Evolutionary conservation across 1,140 invertebrate genomes (phyloP), one percentile per base, ranked within the genome.

Genomic region (Polypedilum pembai): DNA sequence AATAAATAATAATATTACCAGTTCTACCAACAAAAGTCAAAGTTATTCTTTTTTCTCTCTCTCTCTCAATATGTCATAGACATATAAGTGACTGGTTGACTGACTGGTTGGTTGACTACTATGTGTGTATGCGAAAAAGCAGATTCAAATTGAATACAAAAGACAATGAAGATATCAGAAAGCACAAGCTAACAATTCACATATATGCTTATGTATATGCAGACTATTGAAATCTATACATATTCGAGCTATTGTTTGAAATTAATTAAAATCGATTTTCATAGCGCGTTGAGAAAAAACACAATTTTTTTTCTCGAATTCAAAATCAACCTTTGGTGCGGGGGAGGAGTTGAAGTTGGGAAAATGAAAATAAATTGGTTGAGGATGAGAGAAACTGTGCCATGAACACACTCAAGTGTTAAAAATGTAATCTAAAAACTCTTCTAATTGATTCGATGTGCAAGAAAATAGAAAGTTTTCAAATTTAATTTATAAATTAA

Each of bases 241-340:
- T 15, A 56, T 56, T 15, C 12, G 15, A 56, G 65, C 65, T 18
- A 21, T 69, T 69, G 65, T 69, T 69, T 69, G 65, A 69, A 69
- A 69, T 69, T 69, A 69, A 69, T 69, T 69, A 69, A 69, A 69
- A 69, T 69, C 17, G 65, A 69, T 69, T 69, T 69, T 69, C 65
- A 69, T 69, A 18, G 17, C 65, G 17, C 65, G 65, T 18, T 3
- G 12, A 56, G 45, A 15, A 56, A 56, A 56, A 56, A 56, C 12
- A 56, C 12, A 56, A 56, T 56, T 56, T 12, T 56, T n/a, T 56
- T 56, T 33, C 24, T 33, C 24, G 45, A 56, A 56, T n/a, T 56
- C 12, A 15, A 56, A 56, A 56, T 56, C 1, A 56, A 56, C n/a
- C 1, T 12, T 12, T 45, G 12, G n/a, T 56, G 45, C 12, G n/a